These are phyloP conservation scores for Malacoctenus gilli DNA, from an alignment of 2,797 vertebrate species.

Conservation along the genomic window DNA sequence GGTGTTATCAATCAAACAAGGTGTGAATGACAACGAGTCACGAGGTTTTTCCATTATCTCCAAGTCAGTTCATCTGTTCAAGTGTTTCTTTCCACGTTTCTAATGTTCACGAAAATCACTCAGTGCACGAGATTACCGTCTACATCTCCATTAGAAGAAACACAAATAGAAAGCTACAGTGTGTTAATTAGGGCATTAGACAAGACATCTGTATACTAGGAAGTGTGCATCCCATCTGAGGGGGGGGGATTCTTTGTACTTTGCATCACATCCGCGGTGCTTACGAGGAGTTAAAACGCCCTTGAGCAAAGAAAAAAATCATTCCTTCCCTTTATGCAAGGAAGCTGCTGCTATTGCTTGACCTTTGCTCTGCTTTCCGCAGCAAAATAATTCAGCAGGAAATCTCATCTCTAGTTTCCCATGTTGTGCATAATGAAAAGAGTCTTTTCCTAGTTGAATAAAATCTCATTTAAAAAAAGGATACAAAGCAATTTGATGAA, in stretches of 20 bases:
- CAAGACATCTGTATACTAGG: slow-evolving; percentile 56
- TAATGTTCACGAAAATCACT: slow-evolving; percentile 40
- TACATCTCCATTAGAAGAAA: slow-evolving; percentile 34
- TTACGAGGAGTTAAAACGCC: slow-evolving; percentile 46
- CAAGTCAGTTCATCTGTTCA: slow-evolving; percentile 33
- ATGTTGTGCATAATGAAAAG: slow-evolving; percentile 12
- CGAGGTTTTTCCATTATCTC: slow-evolving; percentile 14
- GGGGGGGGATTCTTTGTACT: slow-evolving; percentile 36
- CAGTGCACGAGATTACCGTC: slow-evolving; percentile 32
- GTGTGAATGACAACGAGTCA: too few relatives aligned
- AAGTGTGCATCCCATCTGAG: slow-evolving; percentile 47
- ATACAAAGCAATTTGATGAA: slow-evolving; percentile 6
- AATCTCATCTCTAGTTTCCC: slow-evolving; percentile 1
- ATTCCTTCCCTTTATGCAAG: slow-evolving; percentile 12
- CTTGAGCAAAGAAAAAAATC: slow-evolving; percentile 46
- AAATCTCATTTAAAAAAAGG: slow-evolving; percentile 9
- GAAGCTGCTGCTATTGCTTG: slow-evolving; percentile 21
- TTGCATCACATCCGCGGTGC: slow-evolving; percentile 51
- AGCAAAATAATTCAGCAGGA: slow-evolving; percentile 20
- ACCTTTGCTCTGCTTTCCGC: slow-evolving; percentile 35
- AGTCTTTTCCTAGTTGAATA: slow-evolving; percentile 4
- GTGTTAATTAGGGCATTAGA: slow-evolving; percentile 55
- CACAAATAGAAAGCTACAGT: slow-evolving; percentile 29
- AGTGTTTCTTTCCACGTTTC: slow-evolving; percentile 32
- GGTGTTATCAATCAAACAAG: neutral